Evolutionary conservation across 2,797 vertebrate species (phyloP), one percentile per base, ranked within the genome.

Genomic region (Bovichtus variegatus): DNA sequence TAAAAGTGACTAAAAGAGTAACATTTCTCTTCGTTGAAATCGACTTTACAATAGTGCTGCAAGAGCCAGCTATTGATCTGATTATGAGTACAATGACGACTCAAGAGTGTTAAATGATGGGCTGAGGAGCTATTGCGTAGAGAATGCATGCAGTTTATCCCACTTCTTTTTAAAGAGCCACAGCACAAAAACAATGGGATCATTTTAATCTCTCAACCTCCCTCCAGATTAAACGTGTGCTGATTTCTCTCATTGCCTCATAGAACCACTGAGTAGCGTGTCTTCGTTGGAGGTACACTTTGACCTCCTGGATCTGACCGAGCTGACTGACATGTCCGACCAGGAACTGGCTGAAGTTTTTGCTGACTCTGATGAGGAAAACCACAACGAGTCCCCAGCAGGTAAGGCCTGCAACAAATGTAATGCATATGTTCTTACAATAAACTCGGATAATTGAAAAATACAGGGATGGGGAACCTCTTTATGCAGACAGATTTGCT

Each of bases 251-350:
- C 55, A 77, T 15, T 75, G 43, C 44, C 79, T 65, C n/a, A 31
- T 85, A 99, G 98, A 99, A 90, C 98, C 98, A 2, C 93, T 99
- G 88, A 99, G 98, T 88, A 99, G 98, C 4, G 97, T 99, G 76
- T 99, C 98, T 27, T 99, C 98, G 58, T 92, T 99, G 85, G 98
- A 99, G 95, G 98, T 99, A 54, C 98, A 99, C 92, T 99, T 99
- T 72, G 98, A 99, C 93, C 96, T 99, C 47, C 93, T 99, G 93
- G 98, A 99, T 92, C 95, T 99, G 91, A 99, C 97, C 0, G 98
- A 99, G 92, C 89, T 99, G 83, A 98, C 98, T 0, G 98, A 99
- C 91, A 98, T 99, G 97, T 99, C 97, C 0, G 98, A 99, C 93
- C 98, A 99, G 87, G 98, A 99, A 89, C 95, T 98, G 81, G 97